Evolutionary conservation across 2,797 vertebrate species (phyloP), one percentile per base, ranked within the genome.

Genomic region (Cynopterus sphinx): DNA sequence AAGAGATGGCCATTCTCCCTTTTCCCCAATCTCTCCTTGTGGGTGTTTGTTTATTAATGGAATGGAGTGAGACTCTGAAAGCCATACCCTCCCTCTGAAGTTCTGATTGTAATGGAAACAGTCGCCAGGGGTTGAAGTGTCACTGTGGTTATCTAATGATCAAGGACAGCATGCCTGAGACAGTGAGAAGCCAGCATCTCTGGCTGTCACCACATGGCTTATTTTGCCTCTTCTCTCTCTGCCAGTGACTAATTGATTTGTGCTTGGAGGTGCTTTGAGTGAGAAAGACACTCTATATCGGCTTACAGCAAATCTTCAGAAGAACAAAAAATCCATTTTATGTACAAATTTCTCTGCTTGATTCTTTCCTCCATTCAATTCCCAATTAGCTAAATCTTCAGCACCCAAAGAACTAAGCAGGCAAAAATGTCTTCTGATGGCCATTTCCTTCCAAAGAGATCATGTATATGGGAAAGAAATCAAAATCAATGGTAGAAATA

Each of bases 271-370:
- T 93, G 71, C 84, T 94, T 70, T 95, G 92, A 96, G 59, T 83
- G 68, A 95, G 82, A 97, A 96, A 96, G 95, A 92, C 43, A 94
- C 78, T 96, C 96, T 96, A 39, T 95, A 87, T 91, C 89, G 93
- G 77, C 79, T 97, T 85, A 78, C 21, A 39, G 65, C 77, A 96
- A 97, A 94, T 94, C 87, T 59, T 96, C 36, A 0, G 46, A 88
- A 77, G 57, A 83, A 91, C 55, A 82, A 95, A 90, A 96, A 59
- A 70, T 41, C 51, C 43, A 87, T 90, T 59, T 89, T 71, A 55
- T 53, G 61, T 11, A 63, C 86, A 95, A 77, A 95, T 70, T 88
- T 49, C 63, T 82, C 73, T 75, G 55, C 65, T 41, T 83, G 75
- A 90, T 77, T 85, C 41, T 94, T 93, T 91, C 85, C 68, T 86